These are phyloP conservation scores for Brienomyrus brachyistius DNA, from an alignment of 2,113 vertebrate species.

Conservation along the genomic window DNA sequence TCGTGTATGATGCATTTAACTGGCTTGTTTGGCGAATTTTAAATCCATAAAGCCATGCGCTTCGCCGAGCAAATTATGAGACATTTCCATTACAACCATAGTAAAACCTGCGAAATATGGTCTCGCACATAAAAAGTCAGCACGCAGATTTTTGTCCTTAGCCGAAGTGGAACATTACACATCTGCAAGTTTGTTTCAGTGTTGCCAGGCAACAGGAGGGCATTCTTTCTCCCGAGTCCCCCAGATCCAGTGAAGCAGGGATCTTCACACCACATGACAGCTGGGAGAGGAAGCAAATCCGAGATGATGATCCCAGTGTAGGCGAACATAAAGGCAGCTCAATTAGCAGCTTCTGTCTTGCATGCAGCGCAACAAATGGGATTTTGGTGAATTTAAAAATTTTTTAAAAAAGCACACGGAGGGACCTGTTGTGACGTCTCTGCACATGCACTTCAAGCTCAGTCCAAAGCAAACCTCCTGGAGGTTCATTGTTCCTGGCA, in stretches of 20 bases:
- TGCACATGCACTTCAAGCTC: background rate
- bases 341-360: background rate
- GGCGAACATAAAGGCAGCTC: background rate
- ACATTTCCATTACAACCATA: slow-evolving; percentile 26
- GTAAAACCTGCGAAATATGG: slow-evolving; percentile 18
- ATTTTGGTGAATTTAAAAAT: background rate
- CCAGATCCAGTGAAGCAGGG: slow-evolving; percentile 15
- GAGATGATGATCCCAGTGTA: background rate
- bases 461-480: background rate
- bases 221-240: slow-evolving; percentile 19
- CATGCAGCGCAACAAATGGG: background rate
- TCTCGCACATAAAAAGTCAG: slow-evolving; percentile 25
- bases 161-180: slow-evolving; percentile 25
- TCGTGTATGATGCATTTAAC: slow-evolving; percentile 25
- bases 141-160: slow-evolving; percentile 13
- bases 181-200: slow-evolving; percentile 33
- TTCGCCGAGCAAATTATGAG: slow-evolving; percentile 24
- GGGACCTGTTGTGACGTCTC: background rate
- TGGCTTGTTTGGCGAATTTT: slow-evolving; percentile 24
- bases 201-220: slow-evolving; percentile 33
- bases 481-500: background rate
- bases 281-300: background rate
- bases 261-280: background rate
- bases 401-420: background rate
- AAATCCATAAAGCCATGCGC: slow-evolving; percentile 12